Evolutionary conservation across 2,888 invertebrate species (phyloP).

Genomic region (Nephrotoma flavescens): DNA sequence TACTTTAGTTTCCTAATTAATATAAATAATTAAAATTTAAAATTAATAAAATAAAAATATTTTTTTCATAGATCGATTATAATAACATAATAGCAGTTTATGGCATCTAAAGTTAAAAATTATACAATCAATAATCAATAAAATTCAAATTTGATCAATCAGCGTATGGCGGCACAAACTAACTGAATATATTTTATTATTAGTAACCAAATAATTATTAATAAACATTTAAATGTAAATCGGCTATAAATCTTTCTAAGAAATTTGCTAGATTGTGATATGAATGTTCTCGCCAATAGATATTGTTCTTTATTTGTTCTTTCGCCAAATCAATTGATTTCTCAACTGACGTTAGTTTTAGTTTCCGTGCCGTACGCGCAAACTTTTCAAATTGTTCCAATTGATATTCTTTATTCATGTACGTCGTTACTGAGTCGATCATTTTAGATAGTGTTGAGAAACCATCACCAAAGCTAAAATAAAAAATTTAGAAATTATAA

Average conservation of each 20-base stretch:
- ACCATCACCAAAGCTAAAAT: constrained; percentile 36
- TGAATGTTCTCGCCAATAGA: constrained; percentile 29
- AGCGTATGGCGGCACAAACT: neutral
- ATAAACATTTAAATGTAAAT: constrained; percentile 25
- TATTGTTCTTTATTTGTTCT: constrained; percentile 31
- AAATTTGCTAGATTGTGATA: constrained; percentile 27
- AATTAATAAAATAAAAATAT: neutral
- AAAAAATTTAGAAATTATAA: constrained; percentile 3
- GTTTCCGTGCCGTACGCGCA: constrained; percentile 22
- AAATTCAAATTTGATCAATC: neutral
- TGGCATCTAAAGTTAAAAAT: neutral
- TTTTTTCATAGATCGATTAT: neutral
- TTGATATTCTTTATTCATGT: constrained; percentile 37
- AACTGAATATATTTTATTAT: neutral
- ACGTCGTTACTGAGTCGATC: constrained; percentile 36
- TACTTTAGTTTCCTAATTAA: neutral
- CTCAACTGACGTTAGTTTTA: constrained; percentile 26
- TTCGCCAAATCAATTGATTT: constrained; percentile 26
- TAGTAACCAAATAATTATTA: constrained; percentile 5
- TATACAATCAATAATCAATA: neutral
- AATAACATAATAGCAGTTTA: neutral
- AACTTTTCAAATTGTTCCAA: constrained; percentile 27
- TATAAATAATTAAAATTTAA: neutral
- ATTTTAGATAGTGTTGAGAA: constrained; percentile 38
- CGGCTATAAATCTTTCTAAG: constrained; percentile 27